These are phyloP conservation scores for Sparidentex hasta DNA, from an alignment of 2,797 vertebrate species.

Conservation along the genomic window DNA sequence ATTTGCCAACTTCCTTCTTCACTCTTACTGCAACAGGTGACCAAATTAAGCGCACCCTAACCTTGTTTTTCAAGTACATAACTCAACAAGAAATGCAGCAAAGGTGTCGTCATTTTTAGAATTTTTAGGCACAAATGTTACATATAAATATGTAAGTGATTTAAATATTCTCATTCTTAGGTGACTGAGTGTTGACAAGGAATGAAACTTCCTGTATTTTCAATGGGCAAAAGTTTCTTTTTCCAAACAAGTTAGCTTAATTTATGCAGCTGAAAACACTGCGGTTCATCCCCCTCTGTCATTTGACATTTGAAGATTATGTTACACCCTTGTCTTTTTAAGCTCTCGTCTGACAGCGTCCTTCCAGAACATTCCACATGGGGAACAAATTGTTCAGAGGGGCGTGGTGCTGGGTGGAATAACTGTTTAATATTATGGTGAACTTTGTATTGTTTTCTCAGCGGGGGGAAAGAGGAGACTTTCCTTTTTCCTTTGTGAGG, in stretches of 20 bases:
- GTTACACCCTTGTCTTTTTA: neutral
- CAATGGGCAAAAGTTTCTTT: neutral
- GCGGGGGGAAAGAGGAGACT: conserved; percentile 54
- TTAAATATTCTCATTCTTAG: neutral
- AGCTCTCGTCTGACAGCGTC: conserved; percentile 16
- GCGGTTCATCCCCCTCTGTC: neutral
- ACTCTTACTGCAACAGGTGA: too few relatives aligned
- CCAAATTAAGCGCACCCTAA: too few relatives aligned
- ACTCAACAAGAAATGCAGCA: too few relatives aligned
- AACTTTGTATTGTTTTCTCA: conserved; percentile 67
- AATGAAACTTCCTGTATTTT: neutral
- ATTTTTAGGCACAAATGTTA: too few relatives aligned
- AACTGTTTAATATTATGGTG: conserved; percentile 59
- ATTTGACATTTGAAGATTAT: neutral
- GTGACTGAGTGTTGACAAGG: neutral
- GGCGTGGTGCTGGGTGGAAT: conserved; percentile 55
- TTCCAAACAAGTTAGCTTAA: neutral
- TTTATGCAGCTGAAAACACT: neutral
- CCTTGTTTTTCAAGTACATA: too few relatives aligned
- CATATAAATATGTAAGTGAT: neutral
- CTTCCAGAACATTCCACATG: conserved; percentile 45
- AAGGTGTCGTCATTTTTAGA: too few relatives aligned
- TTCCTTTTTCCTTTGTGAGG: conserved; percentile 52
- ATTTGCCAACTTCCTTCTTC: too few relatives aligned
- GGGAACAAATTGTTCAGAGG: conserved; percentile 42